Percentiles rank a stretch among this genome's conserved stretches.
phyloP scores from a whole-genome alignment of 2,797 vertebrate species.

The Peromyscus eremicus region DNA sequence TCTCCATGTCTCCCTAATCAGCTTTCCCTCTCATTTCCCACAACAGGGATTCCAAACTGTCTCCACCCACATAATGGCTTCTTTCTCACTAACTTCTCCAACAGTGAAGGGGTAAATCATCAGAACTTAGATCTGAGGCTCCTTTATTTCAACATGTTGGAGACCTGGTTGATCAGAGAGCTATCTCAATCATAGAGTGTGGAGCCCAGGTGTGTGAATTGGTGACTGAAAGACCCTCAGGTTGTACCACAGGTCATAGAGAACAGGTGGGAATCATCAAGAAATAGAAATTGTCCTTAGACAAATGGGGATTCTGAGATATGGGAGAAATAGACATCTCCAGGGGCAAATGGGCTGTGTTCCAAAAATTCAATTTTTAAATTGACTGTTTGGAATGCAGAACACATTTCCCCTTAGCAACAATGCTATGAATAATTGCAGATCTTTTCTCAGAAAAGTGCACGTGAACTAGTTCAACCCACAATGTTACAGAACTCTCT shows the following conservation, averaged over 20 bases:
- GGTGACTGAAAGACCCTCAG: not conserved
- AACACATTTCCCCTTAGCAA: constrained; percentile 76
- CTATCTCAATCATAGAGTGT: not conserved
- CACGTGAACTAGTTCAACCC: constrained; percentile 66
- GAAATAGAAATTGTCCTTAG: constrained; percentile 58
- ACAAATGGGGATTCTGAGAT: constrained; percentile 48
- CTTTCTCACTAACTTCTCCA: not conserved
- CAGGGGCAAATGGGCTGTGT: constrained; percentile 61
- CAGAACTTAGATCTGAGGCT: constrained; percentile 33
- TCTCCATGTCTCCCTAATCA: not conserved
- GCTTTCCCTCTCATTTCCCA: constrained; percentile 5
- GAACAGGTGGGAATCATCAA: constrained; percentile 45
- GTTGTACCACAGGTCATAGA: not conserved
- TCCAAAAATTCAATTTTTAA: constrained; percentile 77
- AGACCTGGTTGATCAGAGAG: constrained; percentile 7
- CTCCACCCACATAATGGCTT: not conserved
- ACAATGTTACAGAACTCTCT: constrained; percentile 65
- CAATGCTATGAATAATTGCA: constrained; percentile 77
- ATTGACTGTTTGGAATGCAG: constrained; percentile 77
- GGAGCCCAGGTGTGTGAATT: not conserved
- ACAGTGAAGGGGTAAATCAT: constrained; percentile 1
- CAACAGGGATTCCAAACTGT: not conserved
- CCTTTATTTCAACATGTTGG: not conserved
- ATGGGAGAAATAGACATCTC: constrained; percentile 57
- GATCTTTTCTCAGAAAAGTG: constrained; percentile 69